Percentiles rank a stretch among this genome's conserved stretches.
These are phyloP conservation scores for Melinaea marsaeus DNA, from an alignment of 2,888 invertebrate species.

Conservation along the genomic window DNA sequence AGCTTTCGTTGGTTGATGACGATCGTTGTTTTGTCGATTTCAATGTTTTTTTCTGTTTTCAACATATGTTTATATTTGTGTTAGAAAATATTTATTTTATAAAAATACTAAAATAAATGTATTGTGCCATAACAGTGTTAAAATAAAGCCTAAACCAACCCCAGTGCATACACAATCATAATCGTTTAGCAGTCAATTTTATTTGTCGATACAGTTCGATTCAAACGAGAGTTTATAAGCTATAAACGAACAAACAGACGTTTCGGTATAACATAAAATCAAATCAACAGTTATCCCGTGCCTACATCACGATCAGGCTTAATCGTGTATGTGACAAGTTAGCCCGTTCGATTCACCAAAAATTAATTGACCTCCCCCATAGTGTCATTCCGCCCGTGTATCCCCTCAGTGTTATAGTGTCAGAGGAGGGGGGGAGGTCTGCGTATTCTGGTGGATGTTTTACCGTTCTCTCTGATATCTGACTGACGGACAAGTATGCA, in stretches of 20 bases:
- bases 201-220: constrained; percentile 69
- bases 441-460: constrained; percentile 44
- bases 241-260: constrained; percentile 75
- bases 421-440: constrained; percentile 43
- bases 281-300: constrained; percentile 78
- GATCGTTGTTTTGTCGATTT: constrained; percentile 16
- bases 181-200: constrained; percentile 69
- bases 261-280: constrained; percentile 76
- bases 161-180: constrained; percentile 61
- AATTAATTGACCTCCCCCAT: constrained; percentile 24
- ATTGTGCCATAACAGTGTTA: constrained; percentile 34
- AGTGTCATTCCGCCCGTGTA: constrained; percentile 23
- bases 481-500: constrained; percentile 86
- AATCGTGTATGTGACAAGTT: constrained; percentile 77
- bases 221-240: constrained; percentile 73
- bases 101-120: not conserved
- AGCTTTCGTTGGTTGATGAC: constrained; percentile 55
- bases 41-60: constrained; percentile 11
- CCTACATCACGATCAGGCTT: constrained; percentile 77
- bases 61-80: not conserved
- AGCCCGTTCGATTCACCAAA: constrained; percentile 49
- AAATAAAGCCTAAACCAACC: constrained; percentile 47
- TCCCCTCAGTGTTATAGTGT: constrained; percentile 11
- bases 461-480: constrained; percentile 72
- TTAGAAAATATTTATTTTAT: not conserved